Conservation (phyloP, 2,797 vertebrate genomes). For the Choloepus didactylus region DNA sequence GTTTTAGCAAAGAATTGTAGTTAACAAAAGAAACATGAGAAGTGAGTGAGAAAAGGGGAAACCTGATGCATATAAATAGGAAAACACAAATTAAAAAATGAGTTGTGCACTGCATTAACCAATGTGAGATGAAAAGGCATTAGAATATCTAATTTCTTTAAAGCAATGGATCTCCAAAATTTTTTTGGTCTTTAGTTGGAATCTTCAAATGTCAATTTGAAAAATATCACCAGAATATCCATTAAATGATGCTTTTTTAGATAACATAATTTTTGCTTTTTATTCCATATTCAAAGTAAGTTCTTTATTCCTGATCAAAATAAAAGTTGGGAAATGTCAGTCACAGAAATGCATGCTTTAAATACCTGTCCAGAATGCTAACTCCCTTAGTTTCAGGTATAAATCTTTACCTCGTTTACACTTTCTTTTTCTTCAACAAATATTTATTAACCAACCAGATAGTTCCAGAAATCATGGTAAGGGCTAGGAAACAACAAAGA, state of each 20-base stretch:
- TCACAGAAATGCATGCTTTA: background rate
- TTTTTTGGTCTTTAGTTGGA: background rate
- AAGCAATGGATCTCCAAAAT: background rate
- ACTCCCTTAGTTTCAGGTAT: background rate
- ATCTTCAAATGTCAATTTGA: background rate
- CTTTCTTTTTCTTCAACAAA: background rate
- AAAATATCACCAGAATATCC: background rate
- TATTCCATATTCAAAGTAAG: background rate
- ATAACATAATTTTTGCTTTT: background rate
- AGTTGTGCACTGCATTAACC: background rate
- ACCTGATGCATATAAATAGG: background rate
- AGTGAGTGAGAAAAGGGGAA: background rate
- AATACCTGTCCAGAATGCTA: background rate
- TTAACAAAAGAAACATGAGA: conserved; percentile 45
- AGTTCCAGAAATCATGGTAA: background rate
- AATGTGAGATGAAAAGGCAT: background rate
- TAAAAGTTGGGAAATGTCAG: background rate
- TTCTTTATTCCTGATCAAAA: background rate
- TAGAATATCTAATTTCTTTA: background rate
- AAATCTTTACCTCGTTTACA: background rate
- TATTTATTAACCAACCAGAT: background rate
- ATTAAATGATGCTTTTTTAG: background rate
- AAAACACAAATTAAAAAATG: background rate
- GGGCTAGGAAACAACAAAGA: background rate
- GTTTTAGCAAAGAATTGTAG: conserved; percentile 32